A percentile compares a stretch with the other conserved stretches of the same genome.
Conservation (phyloP, 1,140 invertebrate genomes). For the Tachypleus tridentatus region DNA sequence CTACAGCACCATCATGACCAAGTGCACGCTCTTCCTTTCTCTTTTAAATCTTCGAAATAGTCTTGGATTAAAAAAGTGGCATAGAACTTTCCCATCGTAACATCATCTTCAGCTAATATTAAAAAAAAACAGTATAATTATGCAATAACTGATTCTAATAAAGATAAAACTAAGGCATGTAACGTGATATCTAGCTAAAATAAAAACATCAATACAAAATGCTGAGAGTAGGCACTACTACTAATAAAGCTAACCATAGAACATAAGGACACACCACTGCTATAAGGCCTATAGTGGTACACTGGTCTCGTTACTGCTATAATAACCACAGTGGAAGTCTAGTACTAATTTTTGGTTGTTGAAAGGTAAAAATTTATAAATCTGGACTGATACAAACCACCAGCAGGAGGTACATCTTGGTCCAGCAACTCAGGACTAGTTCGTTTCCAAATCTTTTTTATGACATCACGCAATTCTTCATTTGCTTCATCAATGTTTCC, state of each 20-base stretch:
- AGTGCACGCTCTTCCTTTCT: conserved; percentile 62
- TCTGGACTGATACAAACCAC: not conserved
- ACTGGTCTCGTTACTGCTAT: no score
- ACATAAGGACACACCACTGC: no score
- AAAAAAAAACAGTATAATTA: not conserved
- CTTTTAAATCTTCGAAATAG: conserved; percentile 97
- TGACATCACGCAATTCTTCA: conserved; percentile 83
- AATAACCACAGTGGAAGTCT: no score
- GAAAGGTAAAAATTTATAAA: no score
- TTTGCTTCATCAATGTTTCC: conserved; percentile 95
- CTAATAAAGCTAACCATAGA: no score
- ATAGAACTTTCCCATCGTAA: conserved; percentile 99
- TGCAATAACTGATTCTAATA: not conserved
- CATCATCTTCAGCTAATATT: conserved; percentile 80
- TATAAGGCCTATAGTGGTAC: no score
- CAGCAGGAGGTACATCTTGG: conserved; percentile 93
- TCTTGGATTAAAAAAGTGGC: conserved; percentile 99
- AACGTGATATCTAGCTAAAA: no score
- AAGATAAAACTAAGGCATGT: no score
- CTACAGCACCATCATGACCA: no score
- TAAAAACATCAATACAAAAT: no score
- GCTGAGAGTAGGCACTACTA: no score
- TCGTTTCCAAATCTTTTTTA: conserved; percentile 98
- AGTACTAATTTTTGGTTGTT: no score
- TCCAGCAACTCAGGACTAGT: conserved; percentile 91